These are phyloP conservation scores for Macroramphosus scolopax DNA, from an alignment of 2,797 vertebrate genomes.

Conservation along the genomic window DNA sequence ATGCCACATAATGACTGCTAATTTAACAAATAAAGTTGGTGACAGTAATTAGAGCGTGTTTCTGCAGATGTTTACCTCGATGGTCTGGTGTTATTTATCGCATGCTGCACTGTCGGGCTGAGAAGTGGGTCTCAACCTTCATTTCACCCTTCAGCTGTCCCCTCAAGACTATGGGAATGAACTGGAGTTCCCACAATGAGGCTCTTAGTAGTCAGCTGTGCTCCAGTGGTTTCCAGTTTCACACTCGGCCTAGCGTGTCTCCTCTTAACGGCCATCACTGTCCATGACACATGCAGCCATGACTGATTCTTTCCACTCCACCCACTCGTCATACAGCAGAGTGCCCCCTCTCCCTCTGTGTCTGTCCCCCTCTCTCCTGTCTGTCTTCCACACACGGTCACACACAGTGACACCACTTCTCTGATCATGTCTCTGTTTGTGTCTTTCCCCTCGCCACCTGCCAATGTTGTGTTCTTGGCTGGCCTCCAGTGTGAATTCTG, in stretches of 20 bases:
- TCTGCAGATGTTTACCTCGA: too few relatives aligned
- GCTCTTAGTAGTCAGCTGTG: conserved; percentile 76
- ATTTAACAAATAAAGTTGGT: conserved; percentile 7
- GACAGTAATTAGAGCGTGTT: too few relatives aligned
- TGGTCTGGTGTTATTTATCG: conserved; percentile 37
- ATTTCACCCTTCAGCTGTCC: conserved; percentile 48
- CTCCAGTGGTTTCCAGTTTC: conserved; percentile 78
- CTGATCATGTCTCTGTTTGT: conserved; percentile 50
- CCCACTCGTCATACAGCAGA: conserved; percentile 23
- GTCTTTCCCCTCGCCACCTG: conserved; percentile 23
- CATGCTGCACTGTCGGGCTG: conserved; percentile 30
- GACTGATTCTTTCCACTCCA: conserved; percentile 34
- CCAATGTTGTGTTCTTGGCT: conserved; percentile 21
- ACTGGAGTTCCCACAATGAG: conserved; percentile 66
- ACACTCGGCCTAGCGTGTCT: conserved; percentile 78
- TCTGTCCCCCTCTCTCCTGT: conserved; percentile 1
- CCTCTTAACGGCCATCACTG: conserved; percentile 63
- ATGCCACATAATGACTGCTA: conserved; percentile 1
- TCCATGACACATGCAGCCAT: conserved; percentile 42
- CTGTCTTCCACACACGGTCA: conserved; percentile 25
- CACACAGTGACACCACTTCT: conserved; percentile 25
- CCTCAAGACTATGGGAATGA: conserved; percentile 60
- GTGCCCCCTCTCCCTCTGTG: conserved; percentile 4
- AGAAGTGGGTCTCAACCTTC: conserved; percentile 40
- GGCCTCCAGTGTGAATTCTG: conserved; percentile 25